Evolutionary conservation across 2,888 invertebrate genomes (phyloP), one percentile per base, ranked within the genome.

Genomic region (Scaptomyza tumidula): DNA sequence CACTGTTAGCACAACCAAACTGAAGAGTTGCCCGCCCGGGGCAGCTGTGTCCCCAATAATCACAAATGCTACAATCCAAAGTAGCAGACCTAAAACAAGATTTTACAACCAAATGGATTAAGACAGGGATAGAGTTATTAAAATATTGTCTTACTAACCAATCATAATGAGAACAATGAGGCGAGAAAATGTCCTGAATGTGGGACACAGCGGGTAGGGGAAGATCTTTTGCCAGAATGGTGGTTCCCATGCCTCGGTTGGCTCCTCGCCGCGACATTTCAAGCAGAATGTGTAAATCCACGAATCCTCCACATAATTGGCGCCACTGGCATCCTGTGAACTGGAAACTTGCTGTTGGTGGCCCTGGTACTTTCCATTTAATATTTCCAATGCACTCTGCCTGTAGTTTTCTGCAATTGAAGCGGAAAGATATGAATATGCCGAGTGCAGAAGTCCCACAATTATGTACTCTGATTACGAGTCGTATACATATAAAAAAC

Each of bases 261-360:
- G 94, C 90, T 96, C 96, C 93, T 95, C 95, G 81, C 94, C 94
- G 80, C 96, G 94, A 92, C 97, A 97, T 93, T 96, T 95, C 58
- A 95, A 93, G 90, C 97, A 97, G 91, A 96, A 95, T 65, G 95
- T 93, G 92, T 95, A 96, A 94, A 97, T 95, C 96, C 97, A 97
- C 65, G 97, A 97, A 86, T 92, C 89, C 62, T 92, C 92, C 49
- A 92, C 82, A 61, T 84, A 86, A 58, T 85, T 90, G 9, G 72
- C 65, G 4, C 61, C 70, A n/a, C 48, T 76, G 44, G 67, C 44
- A 0, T 67, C 63, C 6, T 58, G 66, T 3, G 81, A 76, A 2
- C n/a, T 6, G 49, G 49, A 6, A 48, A 27, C 35, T 62, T 10
- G 59, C 13, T 77, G 80, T 14, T 84, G 83, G 45, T 90, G 89